Conservation (phyloP, 1,140 invertebrate genomes). For the Trichogramma pretiosum region DNA sequence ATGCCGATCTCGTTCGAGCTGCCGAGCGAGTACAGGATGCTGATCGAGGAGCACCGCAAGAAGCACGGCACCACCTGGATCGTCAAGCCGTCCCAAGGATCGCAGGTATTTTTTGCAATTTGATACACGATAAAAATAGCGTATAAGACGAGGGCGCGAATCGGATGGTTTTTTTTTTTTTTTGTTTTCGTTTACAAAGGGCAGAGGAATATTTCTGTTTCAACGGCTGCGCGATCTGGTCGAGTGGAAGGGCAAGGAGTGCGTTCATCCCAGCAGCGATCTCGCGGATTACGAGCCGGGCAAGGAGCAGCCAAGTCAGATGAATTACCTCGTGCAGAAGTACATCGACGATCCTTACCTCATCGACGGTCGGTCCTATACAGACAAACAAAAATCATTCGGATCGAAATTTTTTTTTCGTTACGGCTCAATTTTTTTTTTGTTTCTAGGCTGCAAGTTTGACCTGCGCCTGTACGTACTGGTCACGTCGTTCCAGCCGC, state of each 20-base stretch:
- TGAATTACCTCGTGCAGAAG: conserved; percentile 44
- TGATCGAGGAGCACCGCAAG: conserved; percentile 47
- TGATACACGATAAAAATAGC: too few relatives aligned
- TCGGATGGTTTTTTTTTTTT: background rate
- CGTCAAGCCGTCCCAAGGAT: conserved; percentile 51
- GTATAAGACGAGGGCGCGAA: background rate
- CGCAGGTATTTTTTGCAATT: conserved; percentile 25
- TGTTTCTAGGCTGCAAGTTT: conserved; percentile 37
- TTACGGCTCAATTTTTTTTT: background rate
- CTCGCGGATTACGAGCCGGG: conserved; percentile 6
- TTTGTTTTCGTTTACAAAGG: conserved; percentile 17
- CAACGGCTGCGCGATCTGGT: conserved; percentile 41
- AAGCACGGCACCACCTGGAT: conserved; percentile 51
- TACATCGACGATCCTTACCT: conserved; percentile 57
- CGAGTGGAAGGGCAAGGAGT: conserved; percentile 31
- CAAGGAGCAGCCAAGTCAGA: conserved; percentile 17
- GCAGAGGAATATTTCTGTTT: conserved; percentile 52
- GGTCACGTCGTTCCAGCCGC: conserved; percentile 47
- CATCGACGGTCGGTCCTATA: conserved; percentile 51
- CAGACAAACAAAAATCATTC: too few relatives aligned
- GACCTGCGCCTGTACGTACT: conserved; percentile 36
- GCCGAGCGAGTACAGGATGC: conserved; percentile 48
- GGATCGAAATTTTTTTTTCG: too few relatives aligned
- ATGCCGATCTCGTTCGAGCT: conserved; percentile 43
- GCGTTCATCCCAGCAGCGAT: conserved; percentile 3